Evolutionary conservation across 2,888 invertebrate genomes (phyloP).

Genomic region (Zygaena filipendulae): DNA sequence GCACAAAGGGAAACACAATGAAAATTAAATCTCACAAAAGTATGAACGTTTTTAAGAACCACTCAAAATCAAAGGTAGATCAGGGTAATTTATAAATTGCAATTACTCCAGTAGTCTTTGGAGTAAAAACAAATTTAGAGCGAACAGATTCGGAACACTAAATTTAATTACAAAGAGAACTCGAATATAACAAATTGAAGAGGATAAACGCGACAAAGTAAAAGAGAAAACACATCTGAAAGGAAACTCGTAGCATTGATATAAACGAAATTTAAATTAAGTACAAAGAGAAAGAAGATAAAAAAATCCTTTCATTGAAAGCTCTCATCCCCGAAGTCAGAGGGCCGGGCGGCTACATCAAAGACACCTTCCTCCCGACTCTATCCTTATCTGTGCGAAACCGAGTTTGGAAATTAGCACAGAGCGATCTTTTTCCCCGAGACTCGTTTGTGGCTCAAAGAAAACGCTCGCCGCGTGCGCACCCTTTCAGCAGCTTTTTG

Average conservation of each 20-base stretch:
- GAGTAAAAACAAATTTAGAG: constrained; percentile 42
- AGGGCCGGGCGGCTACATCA: constrained; percentile 64
- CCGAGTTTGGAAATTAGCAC: constrained; percentile 66
- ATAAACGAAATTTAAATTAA: constrained; percentile 71
- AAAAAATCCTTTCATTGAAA: constrained; percentile 68
- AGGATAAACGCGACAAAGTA: constrained; percentile 69
- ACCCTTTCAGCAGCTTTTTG: constrained; percentile 49
- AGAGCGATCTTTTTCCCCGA: constrained; percentile 38
- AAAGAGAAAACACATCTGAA: constrained; percentile 66
- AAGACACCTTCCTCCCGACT: constrained; percentile 54
- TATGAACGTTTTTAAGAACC: constrained; percentile 38
- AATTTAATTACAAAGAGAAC: constrained; percentile 66
- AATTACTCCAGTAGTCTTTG: constrained; percentile 50
- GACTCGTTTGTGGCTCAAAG: constrained; percentile 22
- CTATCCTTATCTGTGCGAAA: constrained; percentile 62
- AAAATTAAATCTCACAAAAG: constrained; percentile 39
- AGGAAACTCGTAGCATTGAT: constrained; percentile 68
- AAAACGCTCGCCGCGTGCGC: constrained; percentile 41
- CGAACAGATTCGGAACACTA: constrained; percentile 63
- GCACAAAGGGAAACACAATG: constrained; percentile 31
- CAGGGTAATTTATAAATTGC: constrained; percentile 56
- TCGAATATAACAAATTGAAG: constrained; percentile 66
- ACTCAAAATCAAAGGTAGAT: constrained; percentile 48
- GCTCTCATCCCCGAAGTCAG: constrained; percentile 63
- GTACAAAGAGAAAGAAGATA: constrained; percentile 68